A percentile compares a stretch with the other conserved stretches of the same genome.
Evolutionary conservation across 2,113 vertebrate genomes (phyloP).

Genomic region (Callithrix jacchus): DNA sequence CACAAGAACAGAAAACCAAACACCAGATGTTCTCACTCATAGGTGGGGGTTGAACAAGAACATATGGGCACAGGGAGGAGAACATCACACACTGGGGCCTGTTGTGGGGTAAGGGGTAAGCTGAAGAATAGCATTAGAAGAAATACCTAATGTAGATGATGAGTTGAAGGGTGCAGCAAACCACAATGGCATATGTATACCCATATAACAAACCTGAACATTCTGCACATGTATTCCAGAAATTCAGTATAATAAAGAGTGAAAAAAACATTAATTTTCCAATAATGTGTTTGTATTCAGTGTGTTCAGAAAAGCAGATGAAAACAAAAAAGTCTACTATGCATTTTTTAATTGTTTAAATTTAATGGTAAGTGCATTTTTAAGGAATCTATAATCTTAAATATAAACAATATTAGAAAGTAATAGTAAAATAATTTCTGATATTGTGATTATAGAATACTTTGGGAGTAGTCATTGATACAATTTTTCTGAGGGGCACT

Average conservation of each 20-base stretch:
- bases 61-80: neutral
- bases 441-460: neutral
- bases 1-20: neutral
- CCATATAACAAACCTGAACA: no score
- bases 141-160: no score
- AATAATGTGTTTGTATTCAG: neutral
- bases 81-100: neutral
- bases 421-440: neutral
- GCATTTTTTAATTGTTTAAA: neutral
- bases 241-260: neutral
- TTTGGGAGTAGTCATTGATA: neutral
- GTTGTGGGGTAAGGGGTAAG: no score
- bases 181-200: no score
- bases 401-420: neutral
- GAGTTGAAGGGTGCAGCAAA: neutral
- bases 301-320: neutral
- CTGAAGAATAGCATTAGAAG: no score
- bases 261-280: neutral
- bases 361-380: neutral
- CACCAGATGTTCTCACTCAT: neutral
- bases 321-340: neutral
- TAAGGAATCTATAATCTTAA: neutral
- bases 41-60: neutral
- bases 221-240: neutral
- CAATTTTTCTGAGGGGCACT: neutral